A percentile compares a stretch with the other conserved stretches of the same genome.
phyloP scores from a whole-genome alignment of 2,797 vertebrate species.

The Pipistrellus pipistrellus region DNA sequence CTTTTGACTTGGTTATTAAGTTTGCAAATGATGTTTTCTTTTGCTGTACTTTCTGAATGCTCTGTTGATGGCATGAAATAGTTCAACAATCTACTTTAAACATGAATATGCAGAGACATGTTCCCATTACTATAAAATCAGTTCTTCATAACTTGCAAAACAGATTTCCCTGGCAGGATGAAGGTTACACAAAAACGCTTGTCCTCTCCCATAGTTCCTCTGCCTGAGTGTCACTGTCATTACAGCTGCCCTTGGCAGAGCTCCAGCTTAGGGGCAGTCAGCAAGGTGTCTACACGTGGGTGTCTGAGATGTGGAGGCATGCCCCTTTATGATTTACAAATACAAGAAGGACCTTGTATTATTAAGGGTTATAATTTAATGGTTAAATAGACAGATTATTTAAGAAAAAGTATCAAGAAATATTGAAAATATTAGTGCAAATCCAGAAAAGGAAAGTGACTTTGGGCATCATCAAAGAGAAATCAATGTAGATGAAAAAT shows the following conservation, averaged over 20 bases:
- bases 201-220: background rate
- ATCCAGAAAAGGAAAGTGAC: background rate
- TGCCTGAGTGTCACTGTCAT: background rate
- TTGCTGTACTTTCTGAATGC: constrained; percentile 27
- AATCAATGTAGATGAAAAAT: background rate
- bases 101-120: constrained; percentile 22
- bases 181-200: background rate
- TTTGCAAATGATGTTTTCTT: constrained; percentile 39
- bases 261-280: background rate
- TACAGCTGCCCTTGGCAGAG: background rate
- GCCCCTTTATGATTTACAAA: background rate
- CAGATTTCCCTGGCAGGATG: background rate
- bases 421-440: background rate
- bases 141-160: background rate
- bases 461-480: background rate
- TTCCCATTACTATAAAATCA: constrained; percentile 11
- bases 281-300: background rate
- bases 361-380: background rate
- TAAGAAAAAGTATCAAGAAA: background rate
- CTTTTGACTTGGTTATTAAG: constrained; percentile 24
- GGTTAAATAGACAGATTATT: background rate
- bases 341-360: background rate
- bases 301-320: background rate
- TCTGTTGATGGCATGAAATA: background rate
- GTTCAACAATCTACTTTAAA: constrained; percentile 51